Conservation (phyloP, 2,797 vertebrate species). For the Sphaeramia orbicularis region DNA sequence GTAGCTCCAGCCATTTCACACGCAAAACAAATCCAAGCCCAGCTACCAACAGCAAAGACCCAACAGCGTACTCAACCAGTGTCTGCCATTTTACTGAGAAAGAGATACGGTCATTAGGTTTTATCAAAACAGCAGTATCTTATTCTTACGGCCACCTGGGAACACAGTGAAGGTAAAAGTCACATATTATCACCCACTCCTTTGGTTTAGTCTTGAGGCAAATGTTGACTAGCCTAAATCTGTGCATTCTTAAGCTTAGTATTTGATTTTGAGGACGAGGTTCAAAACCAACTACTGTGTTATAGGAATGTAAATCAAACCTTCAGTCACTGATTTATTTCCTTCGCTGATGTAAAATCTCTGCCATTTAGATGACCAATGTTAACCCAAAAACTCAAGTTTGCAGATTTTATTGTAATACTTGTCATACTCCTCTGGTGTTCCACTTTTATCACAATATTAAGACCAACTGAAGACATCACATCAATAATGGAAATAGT, state of each 20-base stretch:
- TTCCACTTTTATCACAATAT: neutral
- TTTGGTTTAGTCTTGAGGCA: no score
- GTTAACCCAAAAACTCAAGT: no score
- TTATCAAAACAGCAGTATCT: neutral
- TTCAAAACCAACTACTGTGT: no score
- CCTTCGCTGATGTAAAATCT: no score
- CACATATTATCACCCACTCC: neutral
- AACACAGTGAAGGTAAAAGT: neutral
- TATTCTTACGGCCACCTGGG: no score
- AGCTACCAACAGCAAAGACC: slow-evolving; percentile 66
- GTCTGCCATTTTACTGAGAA: slow-evolving; percentile 51
- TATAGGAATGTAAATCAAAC: no score
- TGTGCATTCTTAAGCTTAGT: no score
- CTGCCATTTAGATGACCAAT: no score
- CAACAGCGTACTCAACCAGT: slow-evolving; percentile 65
- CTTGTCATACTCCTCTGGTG: neutral
- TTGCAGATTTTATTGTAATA: neutral
- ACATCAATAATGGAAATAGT: slow-evolving; percentile 5
- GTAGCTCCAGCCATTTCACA: slow-evolving; percentile 87
- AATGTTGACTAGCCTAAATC: no score
- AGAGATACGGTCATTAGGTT: slow-evolving; percentile 10
- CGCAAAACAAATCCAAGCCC: slow-evolving; percentile 69
- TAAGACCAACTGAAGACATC: neutral
- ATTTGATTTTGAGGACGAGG: no score
- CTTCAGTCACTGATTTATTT: no score